Percentiles rank a stretch among this genome's conserved stretches.
Evolutionary conservation across 2,797 vertebrate genomes (phyloP).

Genomic region (Columba guinea): DNA sequence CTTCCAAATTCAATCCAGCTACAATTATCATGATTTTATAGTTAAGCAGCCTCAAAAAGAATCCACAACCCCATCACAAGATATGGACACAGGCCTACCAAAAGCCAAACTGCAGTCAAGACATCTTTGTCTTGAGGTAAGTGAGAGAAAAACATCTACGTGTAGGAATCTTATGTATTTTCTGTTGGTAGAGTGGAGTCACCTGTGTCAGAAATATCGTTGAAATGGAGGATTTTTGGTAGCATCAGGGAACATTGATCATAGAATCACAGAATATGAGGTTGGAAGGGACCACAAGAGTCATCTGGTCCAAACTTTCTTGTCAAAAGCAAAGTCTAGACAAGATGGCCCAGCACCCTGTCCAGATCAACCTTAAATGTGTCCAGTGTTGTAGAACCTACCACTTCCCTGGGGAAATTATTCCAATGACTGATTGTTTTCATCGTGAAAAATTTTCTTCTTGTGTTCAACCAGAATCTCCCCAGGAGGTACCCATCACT

Average conservation of each 20-base stretch:
- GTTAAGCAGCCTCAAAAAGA: neutral
- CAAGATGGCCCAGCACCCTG: too few relatives aligned
- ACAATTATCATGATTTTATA: neutral
- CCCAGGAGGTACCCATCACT: too few relatives aligned
- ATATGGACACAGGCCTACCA: neutral
- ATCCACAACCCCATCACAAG: neutral
- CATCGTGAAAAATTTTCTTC: too few relatives aligned
- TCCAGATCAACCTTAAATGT: too few relatives aligned
- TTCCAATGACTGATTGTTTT: too few relatives aligned
- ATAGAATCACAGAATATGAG: too few relatives aligned
- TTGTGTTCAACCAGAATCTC: too few relatives aligned
- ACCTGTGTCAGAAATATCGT: neutral
- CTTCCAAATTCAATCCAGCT: neutral
- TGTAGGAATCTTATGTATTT: neutral
- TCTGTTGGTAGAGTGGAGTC: neutral
- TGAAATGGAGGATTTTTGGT: neutral
- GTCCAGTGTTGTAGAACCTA: too few relatives aligned
- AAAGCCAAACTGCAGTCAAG: neutral
- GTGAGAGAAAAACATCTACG: neutral
- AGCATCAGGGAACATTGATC: neutral
- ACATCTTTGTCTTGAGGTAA: neutral
- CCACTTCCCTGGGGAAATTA: too few relatives aligned
- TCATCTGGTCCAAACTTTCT: too few relatives aligned
- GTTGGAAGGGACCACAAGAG: too few relatives aligned
- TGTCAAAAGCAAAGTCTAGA: too few relatives aligned